These are phyloP conservation scores for Chionodraco myersi DNA, from an alignment of 2,113 vertebrate species.

Conservation along the genomic window DNA sequence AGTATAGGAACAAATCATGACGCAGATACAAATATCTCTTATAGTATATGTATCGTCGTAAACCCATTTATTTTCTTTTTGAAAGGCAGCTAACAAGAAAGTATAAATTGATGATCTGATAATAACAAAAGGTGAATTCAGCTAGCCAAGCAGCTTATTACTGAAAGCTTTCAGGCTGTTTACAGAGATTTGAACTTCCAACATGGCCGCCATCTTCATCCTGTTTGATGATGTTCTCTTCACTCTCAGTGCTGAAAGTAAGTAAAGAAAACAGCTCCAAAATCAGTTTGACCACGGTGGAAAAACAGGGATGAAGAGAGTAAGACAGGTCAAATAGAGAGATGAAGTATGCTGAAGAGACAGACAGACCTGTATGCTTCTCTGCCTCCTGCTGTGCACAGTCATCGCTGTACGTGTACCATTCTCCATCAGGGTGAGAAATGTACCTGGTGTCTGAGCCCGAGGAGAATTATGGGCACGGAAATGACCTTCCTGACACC, in stretches of 20 bases:
- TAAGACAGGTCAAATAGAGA: conserved; percentile 26
- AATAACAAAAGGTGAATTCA: no score
- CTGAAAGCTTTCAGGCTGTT: neutral
- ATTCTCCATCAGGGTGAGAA: conserved; percentile 60
- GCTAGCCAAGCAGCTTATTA: neutral
- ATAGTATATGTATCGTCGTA: neutral
- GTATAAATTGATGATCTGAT: neutral
- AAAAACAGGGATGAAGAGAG: neutral
- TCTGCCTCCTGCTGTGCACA: conserved; percentile 30
- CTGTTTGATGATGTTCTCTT: conserved; percentile 1
- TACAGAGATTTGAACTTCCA: conserved; percentile 1
- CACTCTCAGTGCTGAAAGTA: neutral
- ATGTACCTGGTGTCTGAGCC: conserved; percentile 51
- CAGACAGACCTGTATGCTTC: conserved; percentile 33
- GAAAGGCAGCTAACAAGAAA: neutral
- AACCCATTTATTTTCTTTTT: no score
- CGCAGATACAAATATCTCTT: neutral
- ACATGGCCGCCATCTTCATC: neutral
- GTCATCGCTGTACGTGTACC: conserved; percentile 35
- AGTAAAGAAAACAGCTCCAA: neutral
- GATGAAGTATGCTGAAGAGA: conserved; percentile 16
- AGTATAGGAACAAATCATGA: no score
- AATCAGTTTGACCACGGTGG: conserved; percentile 17
- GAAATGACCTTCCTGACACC: conserved; percentile 69
- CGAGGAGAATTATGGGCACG: conserved; percentile 67